Evolutionary conservation across 2,888 invertebrate species (phyloP).

Genomic region (Ptycholaimellus sp.): DNA sequence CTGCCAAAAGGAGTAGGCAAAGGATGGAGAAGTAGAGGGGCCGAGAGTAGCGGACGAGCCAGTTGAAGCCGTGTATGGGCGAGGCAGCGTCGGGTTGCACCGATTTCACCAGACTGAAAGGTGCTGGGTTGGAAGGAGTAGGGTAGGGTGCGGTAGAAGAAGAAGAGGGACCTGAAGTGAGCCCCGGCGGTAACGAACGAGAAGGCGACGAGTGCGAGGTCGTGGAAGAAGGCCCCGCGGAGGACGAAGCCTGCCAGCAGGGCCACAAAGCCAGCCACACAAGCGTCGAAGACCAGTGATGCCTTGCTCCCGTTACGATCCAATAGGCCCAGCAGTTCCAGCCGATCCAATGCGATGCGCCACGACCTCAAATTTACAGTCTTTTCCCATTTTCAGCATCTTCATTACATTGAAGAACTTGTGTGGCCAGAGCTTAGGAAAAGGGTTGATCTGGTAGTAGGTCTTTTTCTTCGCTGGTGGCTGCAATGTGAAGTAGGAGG

Average conservation of each 20-base stretch:
- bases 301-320: conserved; percentile 59
- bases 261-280: conserved; percentile 59
- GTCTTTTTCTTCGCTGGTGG: no score
- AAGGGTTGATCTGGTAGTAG: conserved; percentile 18
- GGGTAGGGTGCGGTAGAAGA: no score
- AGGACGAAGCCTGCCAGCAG: conserved; percentile 34
- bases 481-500: neutral
- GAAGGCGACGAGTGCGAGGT: conserved; percentile 72
- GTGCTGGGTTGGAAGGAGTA: no score
- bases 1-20: conserved; percentile 32
- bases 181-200: conserved; percentile 93
- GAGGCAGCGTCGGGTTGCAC: conserved; percentile 97
- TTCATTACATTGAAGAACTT: conserved; percentile 26
- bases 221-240: conserved; percentile 52
- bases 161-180: no score
- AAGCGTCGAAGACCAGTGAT: conserved; percentile 54
- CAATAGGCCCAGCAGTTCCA: conserved; percentile 66
- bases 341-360: conserved; percentile 57
- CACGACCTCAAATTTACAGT: no score
- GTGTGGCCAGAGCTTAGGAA: conserved; percentile 10
- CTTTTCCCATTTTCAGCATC: no score
- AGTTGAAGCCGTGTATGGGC: conserved; percentile 51
- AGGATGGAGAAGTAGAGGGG: conserved; percentile 76
- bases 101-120: conserved; percentile 43
- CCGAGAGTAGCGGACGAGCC: conserved; percentile 34